These are phyloP conservation scores for Lethenteron camtschaticum DNA, from an alignment of 2,113 vertebrate genomes.

Conservation along the genomic window DNA sequence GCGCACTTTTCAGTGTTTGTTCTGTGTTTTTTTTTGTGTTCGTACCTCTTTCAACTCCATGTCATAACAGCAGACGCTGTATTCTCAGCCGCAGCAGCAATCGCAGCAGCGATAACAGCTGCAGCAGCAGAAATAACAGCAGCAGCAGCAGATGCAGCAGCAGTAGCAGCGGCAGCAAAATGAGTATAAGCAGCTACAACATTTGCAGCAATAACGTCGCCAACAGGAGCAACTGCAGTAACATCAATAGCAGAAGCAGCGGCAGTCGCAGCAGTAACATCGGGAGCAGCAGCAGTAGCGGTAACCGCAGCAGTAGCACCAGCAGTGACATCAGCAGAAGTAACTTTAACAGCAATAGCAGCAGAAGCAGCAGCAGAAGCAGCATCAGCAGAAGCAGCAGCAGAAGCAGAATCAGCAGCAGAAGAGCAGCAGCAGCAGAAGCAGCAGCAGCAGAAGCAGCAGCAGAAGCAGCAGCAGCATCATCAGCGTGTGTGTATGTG, in stretches of 20 bases:
- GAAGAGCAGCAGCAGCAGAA: background rate
- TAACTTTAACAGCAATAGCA: background rate
- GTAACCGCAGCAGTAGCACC: background rate
- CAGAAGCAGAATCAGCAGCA: background rate
- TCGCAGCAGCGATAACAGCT: background rate
- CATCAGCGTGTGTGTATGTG: background rate
- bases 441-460: background rate
- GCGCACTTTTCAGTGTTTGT: no score
- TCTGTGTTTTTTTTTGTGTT: no score
- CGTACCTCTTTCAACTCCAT: no score
- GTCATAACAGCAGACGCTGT: background rate
- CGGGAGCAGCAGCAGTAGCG: background rate
- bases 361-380: background rate
- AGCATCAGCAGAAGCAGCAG: background rate
- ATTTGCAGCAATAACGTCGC: background rate
- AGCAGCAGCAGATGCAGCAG: background rate
- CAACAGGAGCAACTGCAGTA: background rate
- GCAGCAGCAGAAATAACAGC: background rate
- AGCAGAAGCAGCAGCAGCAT: background rate
- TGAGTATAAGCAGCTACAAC: background rate
- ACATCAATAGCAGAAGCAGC: background rate
- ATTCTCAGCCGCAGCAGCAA: background rate
- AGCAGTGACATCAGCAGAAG: background rate
- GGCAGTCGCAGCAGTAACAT: background rate
- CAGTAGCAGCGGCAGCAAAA: background rate